phyloP scores from a whole-genome alignment of 2,797 vertebrate species.

The Onychomys arenicola region DNA sequence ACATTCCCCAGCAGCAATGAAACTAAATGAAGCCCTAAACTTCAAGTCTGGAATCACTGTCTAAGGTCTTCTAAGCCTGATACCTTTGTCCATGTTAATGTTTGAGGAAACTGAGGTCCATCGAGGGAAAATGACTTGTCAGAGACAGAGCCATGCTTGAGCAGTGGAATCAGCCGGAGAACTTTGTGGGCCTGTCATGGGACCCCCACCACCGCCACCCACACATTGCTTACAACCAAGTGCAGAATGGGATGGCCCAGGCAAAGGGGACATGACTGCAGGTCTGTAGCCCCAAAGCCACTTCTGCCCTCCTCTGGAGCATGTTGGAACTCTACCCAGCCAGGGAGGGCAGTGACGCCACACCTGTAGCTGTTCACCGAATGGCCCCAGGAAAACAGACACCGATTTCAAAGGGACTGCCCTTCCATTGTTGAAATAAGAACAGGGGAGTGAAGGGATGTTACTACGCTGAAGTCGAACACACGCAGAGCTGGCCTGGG shows the following conservation, averaged over 20 bases:
- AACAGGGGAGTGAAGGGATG: constrained; percentile 73
- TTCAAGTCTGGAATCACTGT: neutral
- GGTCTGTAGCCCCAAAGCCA: neutral
- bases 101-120: constrained; percentile 35
- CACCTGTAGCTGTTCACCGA: constrained; percentile 67
- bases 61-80: neutral
- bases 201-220: constrained; percentile 29
- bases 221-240: constrained; percentile 76
- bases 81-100: neutral
- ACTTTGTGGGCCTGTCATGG: neutral
- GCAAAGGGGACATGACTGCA: constrained; percentile 44
- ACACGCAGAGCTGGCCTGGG: constrained; percentile 75
- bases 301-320: constrained; percentile 77
- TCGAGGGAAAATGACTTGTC: neutral
- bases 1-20: fast-evolving
- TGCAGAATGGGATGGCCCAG: constrained; percentile 78
- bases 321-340: neutral
- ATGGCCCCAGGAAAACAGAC: constrained; percentile 70
- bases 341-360: neutral
- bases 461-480: constrained; percentile 72
- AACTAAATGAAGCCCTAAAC: neutral
- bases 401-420: constrained; percentile 76
- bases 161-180: neutral
- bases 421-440: constrained; percentile 52
- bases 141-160: neutral